Base-by-base conservation (phyloP, 1,140 invertebrate species). In the Drosophila pallidifrons region DNA sequence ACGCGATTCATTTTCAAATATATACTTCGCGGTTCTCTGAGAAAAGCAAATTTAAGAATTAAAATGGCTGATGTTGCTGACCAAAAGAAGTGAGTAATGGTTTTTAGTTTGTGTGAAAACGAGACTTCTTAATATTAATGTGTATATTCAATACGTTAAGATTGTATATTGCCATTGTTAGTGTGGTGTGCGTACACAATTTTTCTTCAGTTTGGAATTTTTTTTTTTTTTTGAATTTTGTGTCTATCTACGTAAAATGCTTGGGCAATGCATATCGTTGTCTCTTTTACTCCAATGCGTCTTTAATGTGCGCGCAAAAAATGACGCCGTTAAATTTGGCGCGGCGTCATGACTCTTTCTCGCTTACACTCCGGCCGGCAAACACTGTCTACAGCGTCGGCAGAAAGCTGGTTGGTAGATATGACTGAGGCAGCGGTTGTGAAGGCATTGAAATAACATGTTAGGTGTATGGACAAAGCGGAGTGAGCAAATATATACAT, bases 31-130 rank as follows among this genome's bases (percentile, higher is more conserved):
- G 86, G 78, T 89, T 81, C 75, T 68, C 79, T 79, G 81, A 80
- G 61, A 75, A 67, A 79, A 90, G 46, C 75, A 68, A 85, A 81
- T 70, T 67, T 76, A 67, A 74, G 79, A 80, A 83, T 72, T 81
- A 91, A 91, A 91, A 91, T 91, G 90, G 90, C 90, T 91, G 90
- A 91, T 86, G 90, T 91, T 87, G 90, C 85, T 89, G 90, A 91
- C 64, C 78, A 89, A 82, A 91, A 91, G 59, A 91, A 91, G 90
- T 91, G 90, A 91, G 90, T 91, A 91, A 79, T 77, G 41, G 20
- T 69, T 74, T 75, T 75, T 67, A 41, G 16, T 54, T 63, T 64
- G n/a, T 75, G 75, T 69, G 51, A 58, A 58, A 58, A 35, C 54
- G 59, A 65, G 70, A 74, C 71, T 64, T 58, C 41, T 20, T 38